Evolutionary conservation across 2,113 vertebrate species (phyloP), one percentile per base, ranked within the genome.

Genomic region (Etia nguti): DNA sequence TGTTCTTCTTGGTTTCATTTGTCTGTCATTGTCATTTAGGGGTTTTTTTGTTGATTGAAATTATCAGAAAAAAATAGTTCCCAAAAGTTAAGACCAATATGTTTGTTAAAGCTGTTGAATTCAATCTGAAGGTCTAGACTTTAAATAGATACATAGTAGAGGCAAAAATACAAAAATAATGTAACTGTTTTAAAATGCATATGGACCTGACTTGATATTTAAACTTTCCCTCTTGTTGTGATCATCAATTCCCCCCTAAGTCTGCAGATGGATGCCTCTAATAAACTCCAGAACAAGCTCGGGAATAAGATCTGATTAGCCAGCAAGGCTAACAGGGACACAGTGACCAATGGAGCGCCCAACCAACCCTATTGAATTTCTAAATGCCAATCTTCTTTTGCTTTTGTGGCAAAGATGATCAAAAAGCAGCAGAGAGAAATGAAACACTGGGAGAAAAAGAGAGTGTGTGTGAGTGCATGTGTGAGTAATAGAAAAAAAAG

Each of bases 241-340:
- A 91, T 88, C 83, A 84, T 84, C 80, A 81, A 70, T 86, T 91
- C 86, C 83, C 79, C 80, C 52, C 29, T 87, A 7, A 8, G 46
- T 55, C 85, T 84, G 18, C 81, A 52, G 81, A 79, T 52, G 77
- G 85, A 85, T 70, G 86, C 83, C 90, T 89, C 88, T 95, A 96
- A 95, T 92, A 94, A 94, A 96, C 92, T 89, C 84, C 79, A 87
- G 86, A 95, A 91, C 82, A 85, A 87, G 94, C 84, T 91, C 93
- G 91, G 87, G 73, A 77, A 83, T 83, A 85, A 93, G 90, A 96
- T 94, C 92, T 92, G 93, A 96, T 96, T 94, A 95, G 87, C 93
- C 81, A 84, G 82, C 90, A 80, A 92, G 82, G 93, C 91, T 92
- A 94, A 93, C 22, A 80, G 92, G 92, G 90, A 93, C 91, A 91